A percentile compares a stretch with the other conserved stretches of the same genome.
These are phyloP conservation scores for Dolomedes plantarius DNA, from an alignment of 2,888 invertebrate genomes.

Conservation along the genomic window DNA sequence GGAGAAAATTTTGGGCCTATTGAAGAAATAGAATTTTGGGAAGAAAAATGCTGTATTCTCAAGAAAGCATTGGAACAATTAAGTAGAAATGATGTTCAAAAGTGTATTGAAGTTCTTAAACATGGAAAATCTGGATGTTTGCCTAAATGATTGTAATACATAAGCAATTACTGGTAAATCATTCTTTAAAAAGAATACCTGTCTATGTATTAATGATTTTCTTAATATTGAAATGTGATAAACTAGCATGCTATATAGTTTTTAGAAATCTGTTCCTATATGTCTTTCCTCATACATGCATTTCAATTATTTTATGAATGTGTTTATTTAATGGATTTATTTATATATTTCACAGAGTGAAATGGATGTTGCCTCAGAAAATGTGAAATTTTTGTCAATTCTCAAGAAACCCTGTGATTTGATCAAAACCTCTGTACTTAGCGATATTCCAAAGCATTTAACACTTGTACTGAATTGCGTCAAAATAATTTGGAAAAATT, in stretches of 20 bases:
- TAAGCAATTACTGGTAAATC: slow-evolving; percentile 34
- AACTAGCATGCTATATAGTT: too few relatives aligned
- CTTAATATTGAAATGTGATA: too few relatives aligned
- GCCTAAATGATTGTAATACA: slow-evolving; percentile 31
- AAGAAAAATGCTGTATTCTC: slow-evolving; percentile 25
- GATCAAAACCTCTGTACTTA: slow-evolving; percentile 21
- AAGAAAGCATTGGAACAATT: slow-evolving; percentile 31
- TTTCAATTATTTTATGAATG: too few relatives aligned
- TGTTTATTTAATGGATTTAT: not conserved
- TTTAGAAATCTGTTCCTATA: too few relatives aligned
- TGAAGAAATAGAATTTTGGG: slow-evolving; percentile 59
- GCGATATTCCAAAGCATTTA: slow-evolving; percentile 38
- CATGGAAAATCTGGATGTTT: slow-evolving; percentile 34
- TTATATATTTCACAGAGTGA: slow-evolving; percentile 25
- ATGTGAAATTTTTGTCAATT: slow-evolving; percentile 44
- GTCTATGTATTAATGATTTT: too few relatives aligned
- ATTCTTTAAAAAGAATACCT: too few relatives aligned
- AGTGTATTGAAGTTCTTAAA: slow-evolving; percentile 51
- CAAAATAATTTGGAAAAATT: slow-evolving; percentile 58
- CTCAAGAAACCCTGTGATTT: slow-evolving; percentile 32
- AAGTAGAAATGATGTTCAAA: slow-evolving; percentile 43
- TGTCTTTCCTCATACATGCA: too few relatives aligned
- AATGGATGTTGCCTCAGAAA: slow-evolving; percentile 19
- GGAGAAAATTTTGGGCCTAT: slow-evolving; percentile 35
- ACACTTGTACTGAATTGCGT: slow-evolving; percentile 30